Evolutionary conservation across 1,140 invertebrate species (phyloP), one percentile per base, ranked within the genome.

Genomic region (Trichonephila clavipes): DNA sequence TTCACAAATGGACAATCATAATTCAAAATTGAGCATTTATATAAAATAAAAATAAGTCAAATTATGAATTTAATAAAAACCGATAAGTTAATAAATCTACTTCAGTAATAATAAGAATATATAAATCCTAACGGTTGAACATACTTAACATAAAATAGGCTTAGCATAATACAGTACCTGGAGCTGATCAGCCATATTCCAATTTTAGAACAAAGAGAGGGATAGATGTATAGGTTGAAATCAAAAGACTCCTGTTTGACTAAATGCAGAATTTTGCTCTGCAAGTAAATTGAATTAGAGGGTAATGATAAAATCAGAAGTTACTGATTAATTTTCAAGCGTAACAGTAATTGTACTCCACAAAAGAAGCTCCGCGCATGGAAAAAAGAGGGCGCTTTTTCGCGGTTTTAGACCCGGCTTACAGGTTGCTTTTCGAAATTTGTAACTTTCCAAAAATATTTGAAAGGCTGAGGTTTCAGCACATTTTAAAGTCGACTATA

Each of bases 111-210:
- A 51, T 51, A 51, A 21, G 18, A 44, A 21, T n/a, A 21, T 4
- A 4, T 16, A 83, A 19, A 83, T 40, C 16, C 51, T 58, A 83
- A 51, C 40, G 82, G 51, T 83, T 58, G 7, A 16, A 12, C 40
- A 83, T 19, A 34, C 34, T 69, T n/a, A 59, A 28, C 24, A 87
- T 5, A 86, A 87, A 87, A n/a, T 87, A 87, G 85, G 85, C 85
- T 87, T 87, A 87, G 40, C 85, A 24, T 34, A 87, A 28, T 87
- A 87, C 85, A 87, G n/a, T 87, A 87, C 85, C 85, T 87, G 85
- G 59, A 58, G 59, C 62, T 87, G 85, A 58, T 87, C 85, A 19
- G 85, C 59, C 85, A 87, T 87, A 6, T 87, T 64, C n/a, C 3
- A 34, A 28, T 21, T 64, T 66, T 14, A 64, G 14, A 64, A 14